Evolutionary conservation across 2,888 invertebrate genomes (phyloP), one percentile per base, ranked within the genome.

Genomic region (Pyrgus malvae): DNA sequence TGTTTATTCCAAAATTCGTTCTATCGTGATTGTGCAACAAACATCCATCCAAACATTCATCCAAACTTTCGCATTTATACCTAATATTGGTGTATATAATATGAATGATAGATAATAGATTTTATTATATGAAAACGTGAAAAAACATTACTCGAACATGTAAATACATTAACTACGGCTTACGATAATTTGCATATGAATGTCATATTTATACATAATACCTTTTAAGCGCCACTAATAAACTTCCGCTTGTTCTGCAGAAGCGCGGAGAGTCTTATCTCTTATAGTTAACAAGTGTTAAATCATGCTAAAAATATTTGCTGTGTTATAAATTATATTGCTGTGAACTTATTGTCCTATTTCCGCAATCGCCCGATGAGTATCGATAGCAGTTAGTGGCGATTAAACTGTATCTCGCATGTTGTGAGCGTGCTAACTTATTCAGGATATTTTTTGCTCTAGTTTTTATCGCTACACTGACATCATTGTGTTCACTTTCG

Each of bases 401-500:
- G 69, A 73, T 73, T 68, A 71, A 76, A 70, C 67, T 67, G 73
- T 67, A 69, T 70, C 66, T 77, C 69, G 77, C 76, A 70, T 78
- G 76, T 72, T 64, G 67, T 63, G 70, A 73, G 71, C 70, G 72
- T 76, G 76, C 73, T 76, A 74, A 78, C 75, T 79, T 80, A 82
- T 83, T 80, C 76, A 80, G 75, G 77, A 72, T 72, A 78, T 72
- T 86, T 86, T 85, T 85, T 88, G 76, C 74, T 72, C 61, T 63
- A 66, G 70, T 83, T 83, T 84, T 83, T 87, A 78, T 82, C 76
- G 68, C 68, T 65, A 70, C 67, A 76, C 81, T 81, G 82, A 81
- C 83, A 84, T 83, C 83, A 82, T 82, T 83, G 83, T 86, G 75
- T 81, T 86, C 80, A 83, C 83, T 87, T 86, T 86, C 86, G 84